phyloP scores from a whole-genome alignment of 2,113 vertebrate species.

The Typhlomys cinereus region DNA sequence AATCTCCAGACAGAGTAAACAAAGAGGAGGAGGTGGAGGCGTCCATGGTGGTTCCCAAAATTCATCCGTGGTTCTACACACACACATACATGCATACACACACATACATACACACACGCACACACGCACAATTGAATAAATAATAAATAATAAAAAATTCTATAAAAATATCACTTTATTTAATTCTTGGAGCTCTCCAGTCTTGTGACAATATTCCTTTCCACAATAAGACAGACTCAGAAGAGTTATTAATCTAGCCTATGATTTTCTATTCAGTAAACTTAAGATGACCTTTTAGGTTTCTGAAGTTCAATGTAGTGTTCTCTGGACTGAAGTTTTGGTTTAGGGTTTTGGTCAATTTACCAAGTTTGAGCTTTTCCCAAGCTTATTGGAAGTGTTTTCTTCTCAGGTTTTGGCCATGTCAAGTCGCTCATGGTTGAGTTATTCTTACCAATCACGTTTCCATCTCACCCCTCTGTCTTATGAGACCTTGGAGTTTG shows the following conservation, averaged over 20 bases:
- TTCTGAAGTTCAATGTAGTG: constrained; percentile 23
- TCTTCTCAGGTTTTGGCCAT: constrained; percentile 94
- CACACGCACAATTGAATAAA: no score
- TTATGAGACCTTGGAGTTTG: constrained; percentile 97
- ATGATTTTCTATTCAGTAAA: not conserved
- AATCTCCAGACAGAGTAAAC: no score
- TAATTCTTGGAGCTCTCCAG: not conserved
- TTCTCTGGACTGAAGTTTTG: not conserved
- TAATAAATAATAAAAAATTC: no score
- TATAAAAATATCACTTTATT: not conserved
- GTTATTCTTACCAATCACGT: constrained; percentile 98
- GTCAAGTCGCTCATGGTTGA: constrained; percentile 99
- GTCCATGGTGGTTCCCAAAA: no score
- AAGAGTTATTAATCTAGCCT: not conserved
- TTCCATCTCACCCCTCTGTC: constrained; percentile 97
- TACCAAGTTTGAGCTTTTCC: not conserved
- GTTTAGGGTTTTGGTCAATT: not conserved
- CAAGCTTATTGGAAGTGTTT: not conserved
- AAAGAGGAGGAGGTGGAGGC: no score
- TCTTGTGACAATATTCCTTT: not conserved
- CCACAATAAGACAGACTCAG: not conserved
- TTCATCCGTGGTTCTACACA: no score
- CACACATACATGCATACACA: no score
- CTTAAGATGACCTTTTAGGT: not conserved
- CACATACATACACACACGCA: no score